Conservation (phyloP, 1,140 invertebrate genomes). For the Rhagoletis zephyria region DNA sequence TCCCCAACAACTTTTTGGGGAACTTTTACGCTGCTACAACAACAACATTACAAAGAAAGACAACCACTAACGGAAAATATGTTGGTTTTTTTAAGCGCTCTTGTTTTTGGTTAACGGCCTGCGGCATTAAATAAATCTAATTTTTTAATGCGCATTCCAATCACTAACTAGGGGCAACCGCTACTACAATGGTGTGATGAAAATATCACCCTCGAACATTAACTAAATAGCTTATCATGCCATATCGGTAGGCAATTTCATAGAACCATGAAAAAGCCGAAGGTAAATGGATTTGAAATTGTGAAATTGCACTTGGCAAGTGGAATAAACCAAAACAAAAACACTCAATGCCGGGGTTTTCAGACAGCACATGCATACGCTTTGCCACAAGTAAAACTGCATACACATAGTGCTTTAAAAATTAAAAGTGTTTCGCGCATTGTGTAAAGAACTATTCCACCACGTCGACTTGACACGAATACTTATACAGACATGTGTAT, state of each 20-base stretch:
- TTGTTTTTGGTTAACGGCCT: too few relatives aligned
- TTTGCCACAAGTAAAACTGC: neutral
- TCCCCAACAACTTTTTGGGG: too few relatives aligned
- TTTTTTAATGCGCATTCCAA: too few relatives aligned
- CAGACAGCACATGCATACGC: neutral
- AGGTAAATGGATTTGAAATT: constrained; percentile 45
- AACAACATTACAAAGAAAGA: too few relatives aligned
- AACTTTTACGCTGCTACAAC: too few relatives aligned
- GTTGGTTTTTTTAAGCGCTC: too few relatives aligned
- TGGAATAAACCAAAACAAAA: constrained; percentile 16
- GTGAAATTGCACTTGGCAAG: constrained; percentile 60
- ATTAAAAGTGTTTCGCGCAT: neutral
- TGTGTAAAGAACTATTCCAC: neutral
- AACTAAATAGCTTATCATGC: too few relatives aligned
- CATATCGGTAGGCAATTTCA: neutral
- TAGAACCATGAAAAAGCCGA: neutral
- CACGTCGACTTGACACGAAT: constrained; percentile 5
- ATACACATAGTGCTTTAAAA: neutral
- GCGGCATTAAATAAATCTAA: too few relatives aligned
- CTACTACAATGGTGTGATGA: neutral
- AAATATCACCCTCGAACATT: neutral
- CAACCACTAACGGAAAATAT: too few relatives aligned
- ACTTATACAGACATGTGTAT: neutral
- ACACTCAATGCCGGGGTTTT: neutral
- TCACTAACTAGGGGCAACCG: too few relatives aligned